Evolutionary conservation across 2,888 invertebrate species (phyloP), one percentile per base, ranked within the genome.

Genomic region (Idaea straminata): DNA sequence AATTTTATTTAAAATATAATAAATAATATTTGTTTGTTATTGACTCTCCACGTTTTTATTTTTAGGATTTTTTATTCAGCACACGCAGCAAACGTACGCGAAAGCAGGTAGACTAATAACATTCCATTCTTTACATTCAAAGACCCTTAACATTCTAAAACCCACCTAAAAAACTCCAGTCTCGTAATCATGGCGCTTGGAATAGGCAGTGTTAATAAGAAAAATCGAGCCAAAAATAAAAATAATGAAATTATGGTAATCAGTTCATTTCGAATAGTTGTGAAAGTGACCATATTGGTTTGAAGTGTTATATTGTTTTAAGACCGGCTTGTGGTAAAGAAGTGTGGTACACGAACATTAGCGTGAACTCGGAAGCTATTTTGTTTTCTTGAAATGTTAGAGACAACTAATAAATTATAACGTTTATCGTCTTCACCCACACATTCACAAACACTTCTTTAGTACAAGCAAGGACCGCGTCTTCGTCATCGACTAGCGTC

Each of bases 201-300:
- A 47, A 47, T 47, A 47, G 47, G 47, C 47, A 47, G 47, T 47
- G 47, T 47, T 47, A 47, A 47, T 13, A 47, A 47, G 47, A 35
- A 60, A 60, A 25, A 7, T 61, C 36, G 35, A 15, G n/a, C 59
- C 36, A 58, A 25, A 66, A 58, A n/a, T n/a, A 62, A 5, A 47
- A 47, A 47, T 7, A 47, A 7, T 47, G 47, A 47, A 4, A 47
- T 7, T 47, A 13, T 47, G 47, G 47, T 47, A 47, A 47, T 13
- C 4, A 13, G 10, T 10, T 13, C 7, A 5, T 38, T 38, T 3
- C 6, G 13, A 47, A 47, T 47, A 10, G 13, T 10, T 47, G 47
- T 47, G 7, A 47, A 47, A 47, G 47, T 47, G 47, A 47, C 13
- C 47, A 47, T 47, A 47, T 47, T 47, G 13, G 7, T 47, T 7